A percentile compares a stretch with the other conserved stretches of the same genome.
These are phyloP conservation scores for Manis pentadactyla DNA, from an alignment of 2,797 vertebrate species.

Conservation along the genomic window DNA sequence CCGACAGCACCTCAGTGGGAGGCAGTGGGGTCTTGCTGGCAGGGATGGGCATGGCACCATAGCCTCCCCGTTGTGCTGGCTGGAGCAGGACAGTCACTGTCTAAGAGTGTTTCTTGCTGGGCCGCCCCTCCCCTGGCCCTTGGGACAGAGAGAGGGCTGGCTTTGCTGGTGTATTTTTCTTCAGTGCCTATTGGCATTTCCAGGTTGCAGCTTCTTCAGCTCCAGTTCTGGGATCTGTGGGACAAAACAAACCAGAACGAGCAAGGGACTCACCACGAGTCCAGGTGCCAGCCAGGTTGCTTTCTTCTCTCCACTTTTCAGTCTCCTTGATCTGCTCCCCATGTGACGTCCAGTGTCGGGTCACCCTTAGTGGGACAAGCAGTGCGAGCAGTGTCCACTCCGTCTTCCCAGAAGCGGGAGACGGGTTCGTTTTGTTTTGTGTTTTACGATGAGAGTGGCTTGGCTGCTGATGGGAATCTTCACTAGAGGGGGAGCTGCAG, in stretches of 20 bases:
- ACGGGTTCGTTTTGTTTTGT: background rate
- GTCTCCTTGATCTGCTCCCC: background rate
- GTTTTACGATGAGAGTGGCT: background rate
- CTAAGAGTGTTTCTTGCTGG: background rate
- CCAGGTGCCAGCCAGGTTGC: background rate
- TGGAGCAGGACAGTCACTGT: background rate
- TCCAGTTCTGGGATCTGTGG: background rate
- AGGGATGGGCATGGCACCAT: background rate
- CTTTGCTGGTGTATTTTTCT: background rate
- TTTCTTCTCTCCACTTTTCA: background rate
- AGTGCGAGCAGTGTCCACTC: background rate
- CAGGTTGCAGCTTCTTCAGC: background rate
- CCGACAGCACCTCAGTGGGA: background rate
- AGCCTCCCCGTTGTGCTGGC: background rate
- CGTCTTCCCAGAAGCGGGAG: background rate
- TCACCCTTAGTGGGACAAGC: accelerated
- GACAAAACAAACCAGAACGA: background rate
- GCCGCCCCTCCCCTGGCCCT: background rate
- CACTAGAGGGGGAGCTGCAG: background rate
- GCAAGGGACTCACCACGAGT: accelerated
- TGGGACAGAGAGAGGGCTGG: background rate
- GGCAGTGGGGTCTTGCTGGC: background rate
- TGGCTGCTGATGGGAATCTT: background rate
- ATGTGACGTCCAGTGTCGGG: background rate
- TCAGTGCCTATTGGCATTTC: background rate